Conservation (phyloP, 2,797 vertebrate genomes). For the Aplochiton taeniatus region DNA sequence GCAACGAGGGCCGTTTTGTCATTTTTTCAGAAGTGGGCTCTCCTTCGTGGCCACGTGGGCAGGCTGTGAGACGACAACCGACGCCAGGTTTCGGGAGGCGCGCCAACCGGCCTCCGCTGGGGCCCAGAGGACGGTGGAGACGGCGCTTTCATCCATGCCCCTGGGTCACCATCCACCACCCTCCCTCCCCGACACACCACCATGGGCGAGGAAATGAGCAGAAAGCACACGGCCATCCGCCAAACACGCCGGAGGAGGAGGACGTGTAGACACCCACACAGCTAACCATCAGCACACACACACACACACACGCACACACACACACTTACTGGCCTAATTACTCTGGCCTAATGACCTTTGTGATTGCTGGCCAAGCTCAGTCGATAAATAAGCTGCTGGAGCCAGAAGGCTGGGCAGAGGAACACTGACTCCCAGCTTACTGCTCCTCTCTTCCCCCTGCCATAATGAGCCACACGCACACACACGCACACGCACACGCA, state of each 20-base stretch:
- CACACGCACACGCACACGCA: neutral
- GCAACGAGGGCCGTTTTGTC: too few relatives aligned
- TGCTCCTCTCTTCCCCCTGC: constrained; percentile 41
- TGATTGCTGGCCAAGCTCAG: constrained; percentile 46
- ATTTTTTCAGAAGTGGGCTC: too few relatives aligned
- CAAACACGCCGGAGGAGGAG: constrained; percentile 20
- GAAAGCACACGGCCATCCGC: constrained; percentile 12
- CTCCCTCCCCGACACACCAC: constrained; percentile 27
- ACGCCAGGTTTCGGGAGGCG: too few relatives aligned
- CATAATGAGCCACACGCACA: constrained; percentile 50
- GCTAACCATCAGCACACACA: neutral
- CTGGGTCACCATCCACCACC: constrained; percentile 29
- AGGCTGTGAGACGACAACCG: too few relatives aligned
- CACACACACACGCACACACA: neutral
- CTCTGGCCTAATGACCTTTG: constrained; percentile 47
- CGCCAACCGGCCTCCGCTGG: too few relatives aligned
- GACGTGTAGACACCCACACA: constrained; percentile 17
- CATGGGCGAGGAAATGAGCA: constrained; percentile 27
- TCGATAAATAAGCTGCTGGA: constrained; percentile 45
- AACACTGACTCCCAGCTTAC: constrained; percentile 43
- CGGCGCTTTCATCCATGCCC: constrained; percentile 20
- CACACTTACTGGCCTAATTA: constrained; percentile 37
- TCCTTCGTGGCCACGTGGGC: too few relatives aligned
- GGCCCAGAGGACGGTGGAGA: too few relatives aligned
- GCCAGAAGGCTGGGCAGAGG: constrained; percentile 23